Conservation (phyloP, 2,888 invertebrate genomes). For the Clivina fossor region DNA sequence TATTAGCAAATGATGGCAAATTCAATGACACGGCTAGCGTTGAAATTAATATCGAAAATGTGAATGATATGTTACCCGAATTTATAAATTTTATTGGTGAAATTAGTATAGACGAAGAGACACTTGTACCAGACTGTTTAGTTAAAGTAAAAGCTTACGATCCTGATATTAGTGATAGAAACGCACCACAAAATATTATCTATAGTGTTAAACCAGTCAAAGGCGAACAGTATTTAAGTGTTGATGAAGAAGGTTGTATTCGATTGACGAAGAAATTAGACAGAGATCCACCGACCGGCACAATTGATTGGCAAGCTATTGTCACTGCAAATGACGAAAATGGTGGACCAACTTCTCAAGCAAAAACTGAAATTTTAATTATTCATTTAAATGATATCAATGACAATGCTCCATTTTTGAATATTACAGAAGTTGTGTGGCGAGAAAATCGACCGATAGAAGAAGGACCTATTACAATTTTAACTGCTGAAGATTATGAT, state of each 20-base stretch:
- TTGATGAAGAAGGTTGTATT: constrained; percentile 73
- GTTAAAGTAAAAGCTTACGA: constrained; percentile 77
- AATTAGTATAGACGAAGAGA: constrained; percentile 76
- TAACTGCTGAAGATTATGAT: constrained; percentile 80
- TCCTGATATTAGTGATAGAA: constrained; percentile 79
- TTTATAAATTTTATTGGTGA: constrained; percentile 72
- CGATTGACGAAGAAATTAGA: constrained; percentile 73
- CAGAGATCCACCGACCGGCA: constrained; percentile 86
- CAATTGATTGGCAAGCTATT: constrained; percentile 74
- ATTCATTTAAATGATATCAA: constrained; percentile 80
- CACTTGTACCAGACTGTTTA: constrained; percentile 68
- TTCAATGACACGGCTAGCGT: constrained; percentile 83
- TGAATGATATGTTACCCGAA: constrained; percentile 90
- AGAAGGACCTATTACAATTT: constrained; percentile 54
- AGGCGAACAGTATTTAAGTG: constrained; percentile 69
- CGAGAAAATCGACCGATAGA: constrained; percentile 76
- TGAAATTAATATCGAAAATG: constrained; percentile 81
- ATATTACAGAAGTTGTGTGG: constrained; percentile 81
- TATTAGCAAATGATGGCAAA: constrained; percentile 81
- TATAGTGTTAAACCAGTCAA: constrained; percentile 74
- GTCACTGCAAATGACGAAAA: constrained; percentile 78
- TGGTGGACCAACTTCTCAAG: constrained; percentile 64
- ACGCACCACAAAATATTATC: constrained; percentile 74
- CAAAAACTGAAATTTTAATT: constrained; percentile 67
- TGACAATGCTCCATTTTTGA: constrained; percentile 89